Evolutionary conservation across 2,113 vertebrate genomes (phyloP).

Genomic region (rat (Rattus norvegicus)): DNA sequence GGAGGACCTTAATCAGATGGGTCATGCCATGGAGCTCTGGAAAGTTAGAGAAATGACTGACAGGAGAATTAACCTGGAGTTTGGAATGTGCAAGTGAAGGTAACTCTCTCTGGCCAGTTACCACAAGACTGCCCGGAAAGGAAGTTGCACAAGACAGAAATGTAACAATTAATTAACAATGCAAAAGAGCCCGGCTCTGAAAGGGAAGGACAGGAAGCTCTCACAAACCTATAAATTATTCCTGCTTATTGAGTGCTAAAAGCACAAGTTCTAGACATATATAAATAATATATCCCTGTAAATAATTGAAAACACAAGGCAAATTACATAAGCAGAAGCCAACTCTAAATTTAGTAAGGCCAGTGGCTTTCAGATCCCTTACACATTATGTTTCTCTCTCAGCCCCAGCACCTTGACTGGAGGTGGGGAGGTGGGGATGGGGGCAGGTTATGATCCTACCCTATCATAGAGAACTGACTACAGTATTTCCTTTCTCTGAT

Average conservation of each 20-base stretch:
- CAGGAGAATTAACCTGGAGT: constrained; percentile 14
- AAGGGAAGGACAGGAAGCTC: constrained; percentile 78
- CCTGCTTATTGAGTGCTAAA: constrained; percentile 81
- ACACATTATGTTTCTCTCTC: constrained; percentile 26
- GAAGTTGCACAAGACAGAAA: constrained; percentile 63
- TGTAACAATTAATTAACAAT: constrained; percentile 77
- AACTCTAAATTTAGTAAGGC: constrained; percentile 73
- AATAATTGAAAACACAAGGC: constrained; percentile 81
- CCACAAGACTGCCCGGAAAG: constrained; percentile 62
- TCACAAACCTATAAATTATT: constrained; percentile 82
- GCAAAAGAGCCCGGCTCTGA: constrained; percentile 69
- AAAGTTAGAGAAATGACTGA: not conserved
- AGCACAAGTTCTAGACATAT: constrained; percentile 80
- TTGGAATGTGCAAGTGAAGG: constrained; percentile 24
- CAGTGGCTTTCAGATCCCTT: constrained; percentile 52
- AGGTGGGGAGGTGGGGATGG: not conserved
- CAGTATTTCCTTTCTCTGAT: constrained; percentile 4
- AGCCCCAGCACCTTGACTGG: not conserved
- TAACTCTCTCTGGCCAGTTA: constrained; percentile 54
- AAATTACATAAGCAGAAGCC: constrained; percentile 80
- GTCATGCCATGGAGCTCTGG: not conserved
- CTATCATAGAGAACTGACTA: not conserved
- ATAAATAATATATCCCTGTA: constrained; percentile 82
- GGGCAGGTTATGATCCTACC: constrained; percentile 19
- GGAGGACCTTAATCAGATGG: not conserved